Percentiles rank a stretch among this genome's conserved stretches.
phyloP scores from a whole-genome alignment of 2,113 vertebrate species.

The Pseudopodoces humilis region DNA sequence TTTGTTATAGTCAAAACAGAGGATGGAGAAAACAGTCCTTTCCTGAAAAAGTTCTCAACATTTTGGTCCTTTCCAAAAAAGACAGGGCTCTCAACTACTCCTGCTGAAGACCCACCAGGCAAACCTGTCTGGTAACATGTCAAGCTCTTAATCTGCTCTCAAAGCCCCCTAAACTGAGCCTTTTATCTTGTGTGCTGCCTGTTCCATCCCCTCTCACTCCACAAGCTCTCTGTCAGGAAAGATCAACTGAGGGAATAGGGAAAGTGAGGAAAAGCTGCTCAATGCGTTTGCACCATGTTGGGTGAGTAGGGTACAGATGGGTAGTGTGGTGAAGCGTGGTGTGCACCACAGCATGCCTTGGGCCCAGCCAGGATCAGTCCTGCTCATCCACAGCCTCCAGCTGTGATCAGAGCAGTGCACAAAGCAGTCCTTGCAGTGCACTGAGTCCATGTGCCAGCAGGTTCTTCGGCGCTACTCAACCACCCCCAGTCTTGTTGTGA shows the following conservation, averaged over 20 bases:
- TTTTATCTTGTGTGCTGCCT: background rate
- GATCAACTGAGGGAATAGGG: background rate
- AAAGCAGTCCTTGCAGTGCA: background rate
- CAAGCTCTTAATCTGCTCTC: background rate
- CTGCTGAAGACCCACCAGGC: background rate
- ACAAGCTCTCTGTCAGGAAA: background rate
- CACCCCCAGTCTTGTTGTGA: background rate
- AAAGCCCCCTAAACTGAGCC: background rate
- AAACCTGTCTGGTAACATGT: background rate
- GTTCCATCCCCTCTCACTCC: background rate
- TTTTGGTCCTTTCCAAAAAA: background rate
- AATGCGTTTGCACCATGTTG: background rate
- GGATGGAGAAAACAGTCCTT: background rate
- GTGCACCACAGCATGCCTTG: background rate
- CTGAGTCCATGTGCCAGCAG: background rate
- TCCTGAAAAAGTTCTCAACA: background rate
- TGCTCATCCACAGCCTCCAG: fast-evolving
- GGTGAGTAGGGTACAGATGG: background rate
- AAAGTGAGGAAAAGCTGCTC: background rate
- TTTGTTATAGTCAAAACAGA: background rate
- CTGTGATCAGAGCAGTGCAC: background rate
- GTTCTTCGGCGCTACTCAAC: background rate
- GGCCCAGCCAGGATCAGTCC: background rate
- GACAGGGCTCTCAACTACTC: background rate
- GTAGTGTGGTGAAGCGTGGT: background rate